phyloP scores from a whole-genome alignment of 2,888 invertebrate genomes.

The Eristalinus sepulchralis region DNA sequence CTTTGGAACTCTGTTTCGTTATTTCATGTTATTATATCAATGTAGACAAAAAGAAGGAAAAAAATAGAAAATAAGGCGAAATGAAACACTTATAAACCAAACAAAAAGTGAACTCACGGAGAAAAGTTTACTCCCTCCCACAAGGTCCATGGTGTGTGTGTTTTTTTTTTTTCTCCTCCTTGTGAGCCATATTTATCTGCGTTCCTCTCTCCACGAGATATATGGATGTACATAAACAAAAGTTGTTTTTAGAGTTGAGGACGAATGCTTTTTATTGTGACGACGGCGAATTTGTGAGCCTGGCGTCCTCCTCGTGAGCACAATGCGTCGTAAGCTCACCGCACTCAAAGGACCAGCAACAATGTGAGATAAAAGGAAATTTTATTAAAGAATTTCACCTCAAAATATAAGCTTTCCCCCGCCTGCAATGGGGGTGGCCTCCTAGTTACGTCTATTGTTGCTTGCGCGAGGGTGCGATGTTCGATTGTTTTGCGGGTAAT shows the following conservation, averaged over 20 bases:
- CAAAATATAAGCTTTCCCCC: not conserved
- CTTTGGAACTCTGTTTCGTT: slow-evolving; percentile 59
- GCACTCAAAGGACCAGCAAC: slow-evolving; percentile 51
- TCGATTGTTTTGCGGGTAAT: slow-evolving; percentile 14
- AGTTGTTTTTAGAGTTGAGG: slow-evolving; percentile 40
- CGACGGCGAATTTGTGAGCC: slow-evolving; percentile 38
- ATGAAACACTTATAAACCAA: slow-evolving; percentile 52
- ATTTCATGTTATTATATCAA: slow-evolving; percentile 63
- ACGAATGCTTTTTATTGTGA: slow-evolving; percentile 50
- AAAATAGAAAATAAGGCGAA: slow-evolving; percentile 7
- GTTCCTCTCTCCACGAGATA: not conserved
- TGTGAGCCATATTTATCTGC: not conserved
- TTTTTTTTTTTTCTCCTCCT: not conserved
- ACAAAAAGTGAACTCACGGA: slow-evolving; percentile 16
- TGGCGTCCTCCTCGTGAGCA: slow-evolving; percentile 8
- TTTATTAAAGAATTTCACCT: slow-evolving; percentile 46
- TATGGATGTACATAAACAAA: slow-evolving; percentile 11
- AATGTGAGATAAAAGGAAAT: slow-evolving; percentile 43
- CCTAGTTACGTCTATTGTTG: slow-evolving; percentile 28
- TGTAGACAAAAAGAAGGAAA: slow-evolving; percentile 43
- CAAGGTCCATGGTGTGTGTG: not conserved
- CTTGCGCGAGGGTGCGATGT: not conserved
- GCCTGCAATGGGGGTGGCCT: not conserved
- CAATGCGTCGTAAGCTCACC: slow-evolving; percentile 16
- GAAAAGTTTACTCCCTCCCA: slow-evolving; percentile 12